Evolutionary conservation across 2,113 vertebrate species (phyloP).

Genomic region (Rhadina sibilatrix): DNA sequence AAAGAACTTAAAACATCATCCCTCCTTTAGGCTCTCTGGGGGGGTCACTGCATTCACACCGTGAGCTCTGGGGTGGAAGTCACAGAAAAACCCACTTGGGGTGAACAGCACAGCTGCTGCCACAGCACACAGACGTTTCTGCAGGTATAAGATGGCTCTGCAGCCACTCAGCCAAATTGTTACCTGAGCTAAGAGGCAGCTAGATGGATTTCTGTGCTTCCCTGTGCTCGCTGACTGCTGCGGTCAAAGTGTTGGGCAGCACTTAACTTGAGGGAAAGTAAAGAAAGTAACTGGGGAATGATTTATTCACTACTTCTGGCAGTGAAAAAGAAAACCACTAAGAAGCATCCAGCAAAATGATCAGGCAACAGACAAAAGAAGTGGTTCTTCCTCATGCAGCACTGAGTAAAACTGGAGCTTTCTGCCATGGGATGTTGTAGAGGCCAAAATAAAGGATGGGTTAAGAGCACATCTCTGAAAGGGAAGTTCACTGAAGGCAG

Average conservation of each 20-base stretch:
- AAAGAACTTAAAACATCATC: neutral
- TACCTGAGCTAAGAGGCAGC: conserved; percentile 11
- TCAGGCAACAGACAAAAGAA: neutral
- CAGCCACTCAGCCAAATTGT: neutral
- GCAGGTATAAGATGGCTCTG: neutral
- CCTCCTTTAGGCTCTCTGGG: neutral
- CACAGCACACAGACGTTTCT: neutral
- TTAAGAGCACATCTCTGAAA: neutral
- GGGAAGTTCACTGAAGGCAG: neutral
- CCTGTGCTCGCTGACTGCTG: neutral
- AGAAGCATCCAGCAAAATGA: neutral
- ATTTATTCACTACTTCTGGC: conserved; percentile 33
- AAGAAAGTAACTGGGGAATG: conserved; percentile 4
- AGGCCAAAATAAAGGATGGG: neutral
- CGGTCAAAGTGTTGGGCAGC: conserved; percentile 1
- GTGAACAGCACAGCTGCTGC: neutral
- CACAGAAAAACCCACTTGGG: neutral
- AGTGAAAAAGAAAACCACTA: neutral
- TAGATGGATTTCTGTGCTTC: conserved; percentile 6
- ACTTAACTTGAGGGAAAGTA: conserved; percentile 6
- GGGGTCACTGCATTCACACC: neutral
- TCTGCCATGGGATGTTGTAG: neutral
- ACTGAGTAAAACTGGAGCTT: neutral
- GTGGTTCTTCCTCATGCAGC: neutral
- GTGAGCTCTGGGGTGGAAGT: neutral